phyloP scores from a whole-genome alignment of 2,888 invertebrate genomes.

The Mechanitis messenoides region DNA sequence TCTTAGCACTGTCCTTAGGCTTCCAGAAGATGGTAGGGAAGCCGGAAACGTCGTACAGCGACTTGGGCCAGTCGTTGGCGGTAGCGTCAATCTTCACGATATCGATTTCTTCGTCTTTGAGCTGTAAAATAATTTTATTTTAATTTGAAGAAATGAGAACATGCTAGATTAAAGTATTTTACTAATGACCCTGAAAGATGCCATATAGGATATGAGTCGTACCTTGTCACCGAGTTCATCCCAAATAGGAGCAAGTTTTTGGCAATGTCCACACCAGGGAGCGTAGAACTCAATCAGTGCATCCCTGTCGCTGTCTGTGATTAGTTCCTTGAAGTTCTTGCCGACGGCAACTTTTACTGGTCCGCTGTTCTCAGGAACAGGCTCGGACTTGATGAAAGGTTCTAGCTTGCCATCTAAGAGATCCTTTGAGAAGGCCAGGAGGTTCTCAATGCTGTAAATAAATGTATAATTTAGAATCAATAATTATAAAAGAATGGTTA shows the following conservation, averaged over 20 bases:
- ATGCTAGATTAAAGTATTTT: not conserved
- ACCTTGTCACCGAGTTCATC: slow-evolving; percentile 95
- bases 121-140: slow-evolving; percentile 56
- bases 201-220: slow-evolving; percentile 14
- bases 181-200: not conserved
- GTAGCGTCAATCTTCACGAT: slow-evolving; percentile 99
- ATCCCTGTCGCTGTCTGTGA: slow-evolving; percentile 93
- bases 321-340: slow-evolving; percentile 97
- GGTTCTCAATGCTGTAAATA: slow-evolving; percentile 83
- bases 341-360: slow-evolving; percentile 94
- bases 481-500: slow-evolving; percentile 28
- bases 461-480: not conserved
- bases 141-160: too few species aligned
- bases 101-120: slow-evolving; percentile 89
- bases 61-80: slow-evolving; percentile 96
- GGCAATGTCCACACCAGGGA: slow-evolving; percentile 99
- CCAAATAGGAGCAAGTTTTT: slow-evolving; percentile 93
- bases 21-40: slow-evolving; percentile 99
- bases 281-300: slow-evolving; percentile 99
- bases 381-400: slow-evolving; percentile 96
- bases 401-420: slow-evolving; percentile 88
- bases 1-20: slow-evolving; percentile 86
- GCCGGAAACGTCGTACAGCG: slow-evolving; percentile 91
- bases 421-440: slow-evolving; percentile 90
- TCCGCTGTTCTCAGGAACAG: slow-evolving; percentile 90